Conservation (phyloP, 2,797 vertebrate genomes). For the Molothrus aeneus region DNA sequence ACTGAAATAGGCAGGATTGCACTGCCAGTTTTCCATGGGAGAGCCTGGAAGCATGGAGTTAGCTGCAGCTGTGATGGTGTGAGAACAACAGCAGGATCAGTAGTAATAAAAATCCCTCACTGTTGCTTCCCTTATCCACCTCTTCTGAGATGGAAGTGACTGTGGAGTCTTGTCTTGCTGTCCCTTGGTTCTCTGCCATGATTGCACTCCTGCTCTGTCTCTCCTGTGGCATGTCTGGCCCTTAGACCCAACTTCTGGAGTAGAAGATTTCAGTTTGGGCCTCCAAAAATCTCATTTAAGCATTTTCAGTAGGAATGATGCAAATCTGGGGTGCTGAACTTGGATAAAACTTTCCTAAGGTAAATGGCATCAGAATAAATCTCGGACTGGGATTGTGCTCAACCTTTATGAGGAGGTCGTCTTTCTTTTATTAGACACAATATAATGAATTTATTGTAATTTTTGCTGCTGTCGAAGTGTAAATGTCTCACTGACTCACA, state of each 20-base stretch:
- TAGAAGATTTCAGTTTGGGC: neutral
- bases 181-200: neutral
- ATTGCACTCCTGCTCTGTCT: neutral
- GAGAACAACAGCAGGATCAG: neutral
- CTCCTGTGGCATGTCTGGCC: neutral
- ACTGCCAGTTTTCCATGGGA: neutral
- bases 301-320: neutral
- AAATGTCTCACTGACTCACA: neutral
- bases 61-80: neutral
- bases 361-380: neutral
- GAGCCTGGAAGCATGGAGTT: neutral
- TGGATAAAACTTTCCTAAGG: neutral
- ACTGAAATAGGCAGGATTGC: neutral
- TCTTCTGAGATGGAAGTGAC: neutral
- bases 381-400: neutral
- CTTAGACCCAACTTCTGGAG: neutral
- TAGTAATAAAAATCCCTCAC: neutral
- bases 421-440: neutral
- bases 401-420: neutral
- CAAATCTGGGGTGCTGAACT: neutral
- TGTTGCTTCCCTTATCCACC: neutral
- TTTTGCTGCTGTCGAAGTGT: neutral
- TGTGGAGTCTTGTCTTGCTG: neutral
- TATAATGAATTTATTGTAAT: neutral
- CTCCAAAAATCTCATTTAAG: neutral